Base-by-base conservation (phyloP, 2,797 vertebrate genomes). In the Liparis tanakae region DNA sequence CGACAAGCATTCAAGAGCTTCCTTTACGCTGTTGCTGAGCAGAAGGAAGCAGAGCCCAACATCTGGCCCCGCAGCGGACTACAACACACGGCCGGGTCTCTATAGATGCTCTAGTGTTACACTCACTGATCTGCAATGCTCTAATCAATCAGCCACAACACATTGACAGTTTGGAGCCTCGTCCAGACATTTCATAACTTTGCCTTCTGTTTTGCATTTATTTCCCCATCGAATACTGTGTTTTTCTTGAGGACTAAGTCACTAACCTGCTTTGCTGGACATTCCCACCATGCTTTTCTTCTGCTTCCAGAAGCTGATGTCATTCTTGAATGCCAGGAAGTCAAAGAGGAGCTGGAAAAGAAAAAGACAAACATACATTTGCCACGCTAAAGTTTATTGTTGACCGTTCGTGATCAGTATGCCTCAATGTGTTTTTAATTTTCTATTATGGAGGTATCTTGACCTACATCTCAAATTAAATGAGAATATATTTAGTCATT, bases 281-380 rank as follows among this genome's bases (percentile, higher is more conserved):
- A 98, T 98, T 43, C 98, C 98, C 76, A 95, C 97, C 98, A 99
- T 99, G 92, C 95, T 99, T 80, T 96, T 99, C 93, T 99, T 99
- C 65, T 97, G 95, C 85, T 98, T 99, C 98, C 98, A 99, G 86
- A 99, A 99, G 85, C 97, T 99, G 91, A 99, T 99, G 84, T 99
- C 98, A 7, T 99, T 99, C 94, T 99, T 99, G 89, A 99, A 99
- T 0, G 98, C 98, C 89, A 99, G 93, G 80, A 99, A 99, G 89
- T 99, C 98, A 89, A 99, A 99, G 7, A 99, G 95, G 64, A 99
- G 96, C 97, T 99, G 84, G 91, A 73, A 3, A 84, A 12, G 20
- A 30, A 7, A 33, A 1, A 37, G 9, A 80, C 9, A n/a, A 22
- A 54, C n/a, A 55, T 30, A 36, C 2, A 41, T 59, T 22, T 37